Percentiles rank a stretch among this genome's conserved stretches.
phyloP scores from a whole-genome alignment of 2,113 vertebrate species.

The Halcyon senegalensis region DNA sequence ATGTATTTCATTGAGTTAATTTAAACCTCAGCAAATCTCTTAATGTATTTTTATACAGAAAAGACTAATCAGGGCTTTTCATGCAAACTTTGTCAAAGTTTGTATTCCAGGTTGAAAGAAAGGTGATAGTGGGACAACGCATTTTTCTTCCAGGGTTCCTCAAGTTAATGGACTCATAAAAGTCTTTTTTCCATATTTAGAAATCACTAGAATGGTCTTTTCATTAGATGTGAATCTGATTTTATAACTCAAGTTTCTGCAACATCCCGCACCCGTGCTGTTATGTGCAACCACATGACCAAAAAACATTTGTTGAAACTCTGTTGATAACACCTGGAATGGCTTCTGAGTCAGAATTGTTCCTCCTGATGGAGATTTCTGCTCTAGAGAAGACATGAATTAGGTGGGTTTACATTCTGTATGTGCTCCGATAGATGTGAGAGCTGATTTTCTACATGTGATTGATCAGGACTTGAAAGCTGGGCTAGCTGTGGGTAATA shows the following conservation, averaged over 20 bases:
- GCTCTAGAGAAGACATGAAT: neutral
- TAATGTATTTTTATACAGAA: neutral
- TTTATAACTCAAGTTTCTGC: neutral
- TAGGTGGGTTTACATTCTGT: neutral
- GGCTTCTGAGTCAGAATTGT: neutral
- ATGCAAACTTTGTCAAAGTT: neutral
- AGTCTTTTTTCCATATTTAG: neutral
- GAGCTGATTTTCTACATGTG: neutral
- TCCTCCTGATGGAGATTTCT: neutral
- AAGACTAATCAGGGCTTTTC: neutral
- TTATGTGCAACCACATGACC: neutral
- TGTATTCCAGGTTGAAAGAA: neutral
- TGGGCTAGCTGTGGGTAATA: neutral
- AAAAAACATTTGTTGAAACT: neutral
- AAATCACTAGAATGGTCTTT: neutral
- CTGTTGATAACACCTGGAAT: neutral
- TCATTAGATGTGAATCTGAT: neutral
- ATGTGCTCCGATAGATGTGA: neutral
- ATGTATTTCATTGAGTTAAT: neutral
- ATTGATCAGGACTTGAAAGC: neutral
- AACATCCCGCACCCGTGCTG: accelerated
- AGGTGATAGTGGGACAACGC: neutral
- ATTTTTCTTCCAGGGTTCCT: neutral
- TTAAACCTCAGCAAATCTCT: neutral
- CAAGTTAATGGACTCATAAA: neutral